phyloP scores from a whole-genome alignment of 2,797 vertebrate species.

The Alectoris magna region DNA sequence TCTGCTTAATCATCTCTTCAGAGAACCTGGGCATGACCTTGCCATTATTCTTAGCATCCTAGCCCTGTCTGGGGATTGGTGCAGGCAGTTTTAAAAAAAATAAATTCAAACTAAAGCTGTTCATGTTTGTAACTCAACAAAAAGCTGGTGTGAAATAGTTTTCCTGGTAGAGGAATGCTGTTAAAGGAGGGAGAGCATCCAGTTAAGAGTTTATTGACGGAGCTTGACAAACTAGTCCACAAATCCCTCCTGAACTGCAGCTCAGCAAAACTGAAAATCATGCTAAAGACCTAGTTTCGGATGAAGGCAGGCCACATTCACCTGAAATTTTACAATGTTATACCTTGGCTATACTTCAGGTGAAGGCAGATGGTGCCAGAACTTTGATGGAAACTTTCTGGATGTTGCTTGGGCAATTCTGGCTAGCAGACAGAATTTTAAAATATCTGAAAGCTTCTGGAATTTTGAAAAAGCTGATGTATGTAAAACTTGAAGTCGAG shows the following conservation, averaged over 20 bases:
- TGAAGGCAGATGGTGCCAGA: neutral
- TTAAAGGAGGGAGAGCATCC: neutral
- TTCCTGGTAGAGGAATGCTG: neutral
- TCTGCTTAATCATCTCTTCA: neutral
- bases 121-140: neutral
- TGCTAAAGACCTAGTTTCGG: neutral
- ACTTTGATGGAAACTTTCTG: neutral
- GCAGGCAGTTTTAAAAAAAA: neutral
- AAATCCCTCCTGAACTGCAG: neutral
- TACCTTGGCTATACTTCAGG: neutral
- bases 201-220: neutral
- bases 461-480: neutral
- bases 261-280: neutral
- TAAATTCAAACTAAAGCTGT: neutral
- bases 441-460: neutral
- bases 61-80: fast-evolving
- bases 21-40: neutral
- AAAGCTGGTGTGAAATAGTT: neutral
- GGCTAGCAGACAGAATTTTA: neutral
- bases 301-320: neutral
- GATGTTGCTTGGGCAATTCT: neutral
- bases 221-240: neutral
- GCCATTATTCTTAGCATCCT: neutral
- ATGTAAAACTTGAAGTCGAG: neutral
- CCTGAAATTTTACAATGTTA: neutral